Conservation (phyloP, 2,888 invertebrate species). For the Sthenelais limicola region DNA sequence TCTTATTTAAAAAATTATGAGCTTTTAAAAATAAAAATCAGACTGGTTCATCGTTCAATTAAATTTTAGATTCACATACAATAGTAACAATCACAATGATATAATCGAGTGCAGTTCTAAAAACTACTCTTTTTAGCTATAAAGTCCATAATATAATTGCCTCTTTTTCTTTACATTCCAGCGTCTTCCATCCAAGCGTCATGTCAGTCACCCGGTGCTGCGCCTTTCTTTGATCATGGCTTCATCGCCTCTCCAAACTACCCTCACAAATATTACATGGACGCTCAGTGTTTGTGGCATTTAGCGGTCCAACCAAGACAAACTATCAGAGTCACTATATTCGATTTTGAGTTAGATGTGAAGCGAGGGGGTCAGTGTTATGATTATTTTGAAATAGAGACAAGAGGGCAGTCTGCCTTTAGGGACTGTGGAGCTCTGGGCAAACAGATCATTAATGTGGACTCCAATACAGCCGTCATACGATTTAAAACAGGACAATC, state of each 20-base stretch:
- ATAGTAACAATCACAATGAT: too few species aligned
- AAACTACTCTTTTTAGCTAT: too few species aligned
- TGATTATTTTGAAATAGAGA: conserved; percentile 48
- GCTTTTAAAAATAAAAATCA: too few species aligned
- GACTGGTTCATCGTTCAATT: too few species aligned
- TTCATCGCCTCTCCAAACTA: conserved; percentile 53
- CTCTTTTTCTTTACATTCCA: conserved; percentile 11
- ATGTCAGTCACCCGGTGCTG: conserved; percentile 26
- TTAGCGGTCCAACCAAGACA: conserved; percentile 47
- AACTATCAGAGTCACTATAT: conserved; percentile 45
- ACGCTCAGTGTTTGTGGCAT: conserved; percentile 49
- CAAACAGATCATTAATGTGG: conserved; percentile 43
- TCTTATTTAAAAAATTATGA: too few species aligned
- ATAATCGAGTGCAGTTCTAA: too few species aligned
- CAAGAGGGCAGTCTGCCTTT: conserved; percentile 44
- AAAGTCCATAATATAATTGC: too few species aligned
- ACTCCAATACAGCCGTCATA: conserved; percentile 42
- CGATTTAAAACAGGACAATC: conserved; percentile 46
- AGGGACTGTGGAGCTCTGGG: conserved; percentile 52
- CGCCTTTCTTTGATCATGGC: conserved; percentile 43
- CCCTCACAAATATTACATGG: conserved; percentile 51
- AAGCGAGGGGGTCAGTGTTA: conserved; percentile 49
- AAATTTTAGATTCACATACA: too few species aligned
- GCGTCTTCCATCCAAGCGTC: conserved; percentile 27
- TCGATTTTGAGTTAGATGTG: conserved; percentile 53